Base-by-base conservation (phyloP, 2,797 vertebrate species). In the Platalea minor region DNA sequence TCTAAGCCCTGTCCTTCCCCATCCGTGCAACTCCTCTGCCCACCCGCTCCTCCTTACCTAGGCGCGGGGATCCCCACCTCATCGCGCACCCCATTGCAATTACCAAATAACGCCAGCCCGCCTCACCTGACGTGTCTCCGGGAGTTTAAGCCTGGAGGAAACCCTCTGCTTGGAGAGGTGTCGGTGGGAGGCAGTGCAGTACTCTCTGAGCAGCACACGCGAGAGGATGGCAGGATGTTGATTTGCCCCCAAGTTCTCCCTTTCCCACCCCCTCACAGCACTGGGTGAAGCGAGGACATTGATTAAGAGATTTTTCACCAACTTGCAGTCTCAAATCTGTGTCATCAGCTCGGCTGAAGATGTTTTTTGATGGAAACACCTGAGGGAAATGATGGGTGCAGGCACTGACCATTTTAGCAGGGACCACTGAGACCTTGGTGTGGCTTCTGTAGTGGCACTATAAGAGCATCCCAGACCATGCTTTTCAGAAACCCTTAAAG, bases 41-140 rank as follows among this genome's bases (percentile, higher is more conserved):
- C 26, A 63, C 12, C 31, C 5, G 1, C 43, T 76, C 33, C 46
- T 68, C 39, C 59, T 68, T 53, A 63, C 18, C 35, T 37, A n/a
- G 33, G 10, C 3, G 5, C 6, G 5, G 48, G 8, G 43, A 72
- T 60, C 18, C 20, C 46, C 54, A 63, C 13, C 12, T 57, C 28
- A 54, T 33, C 41, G 21, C 1, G 1, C 13, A 56, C 7, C 4
- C 69, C 28, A 13, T 0, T 61, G n/a, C 28, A 87, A 16, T n/a
- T 33, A 59, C 13, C 63, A 57, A 9, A 23, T 20, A 69, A 64
- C 2, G 1, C 19, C 80, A 35, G 9, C 20, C 10, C 0, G 0
- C 4, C 54, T 65, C 70, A 65, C 57, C 54, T 41, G 54, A 19
- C 0, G 0, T 23, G n/a, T 25, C 14, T 63, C 50, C 2, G 7